Percentiles rank a stretch among this genome's conserved stretches.
phyloP scores from a whole-genome alignment of 2,888 invertebrate genomes.

The Nezara viridula region DNA sequence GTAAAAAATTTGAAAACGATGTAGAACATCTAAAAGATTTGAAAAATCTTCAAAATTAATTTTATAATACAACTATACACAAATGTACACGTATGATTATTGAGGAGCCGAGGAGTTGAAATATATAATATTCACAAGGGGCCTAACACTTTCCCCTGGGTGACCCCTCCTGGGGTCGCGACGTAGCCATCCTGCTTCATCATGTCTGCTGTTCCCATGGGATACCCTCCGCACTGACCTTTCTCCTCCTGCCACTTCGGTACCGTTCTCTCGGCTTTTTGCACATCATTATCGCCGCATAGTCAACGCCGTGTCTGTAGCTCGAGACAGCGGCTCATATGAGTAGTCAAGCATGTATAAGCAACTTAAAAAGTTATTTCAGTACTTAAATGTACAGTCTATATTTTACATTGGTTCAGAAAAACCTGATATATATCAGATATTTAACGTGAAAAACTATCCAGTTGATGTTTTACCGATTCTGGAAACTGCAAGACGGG shows the following conservation, averaged over 20 bases:
- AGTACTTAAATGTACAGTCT: no score
- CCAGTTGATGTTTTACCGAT: no score
- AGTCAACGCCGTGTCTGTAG: background rate
- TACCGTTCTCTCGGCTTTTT: conserved; percentile 40
- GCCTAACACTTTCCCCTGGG: background rate
- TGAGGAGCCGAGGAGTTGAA: no score
- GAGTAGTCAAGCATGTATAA: background rate
- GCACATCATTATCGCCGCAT: conserved; percentile 1
- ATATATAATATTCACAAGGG: background rate
- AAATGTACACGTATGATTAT: no score
- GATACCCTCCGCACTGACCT: conserved; percentile 37
- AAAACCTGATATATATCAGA: no score
- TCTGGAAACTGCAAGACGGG: no score
- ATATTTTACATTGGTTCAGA: no score
- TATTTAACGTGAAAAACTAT: no score
- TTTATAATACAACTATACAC: no score
- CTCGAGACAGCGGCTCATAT: background rate
- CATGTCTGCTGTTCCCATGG: conserved; percentile 41
- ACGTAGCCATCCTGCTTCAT: conserved; percentile 34
- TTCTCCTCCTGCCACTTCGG: conserved; percentile 23
- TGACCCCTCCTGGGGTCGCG: background rate
- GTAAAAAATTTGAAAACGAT: no score
- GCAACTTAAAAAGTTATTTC: background rate
- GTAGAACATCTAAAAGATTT: no score
- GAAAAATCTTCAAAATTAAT: no score